Percentiles rank a stretch among this genome's conserved stretches.
These are phyloP conservation scores for Alsophila aescularia DNA, from an alignment of 2,888 invertebrate genomes.

Conservation along the genomic window DNA sequence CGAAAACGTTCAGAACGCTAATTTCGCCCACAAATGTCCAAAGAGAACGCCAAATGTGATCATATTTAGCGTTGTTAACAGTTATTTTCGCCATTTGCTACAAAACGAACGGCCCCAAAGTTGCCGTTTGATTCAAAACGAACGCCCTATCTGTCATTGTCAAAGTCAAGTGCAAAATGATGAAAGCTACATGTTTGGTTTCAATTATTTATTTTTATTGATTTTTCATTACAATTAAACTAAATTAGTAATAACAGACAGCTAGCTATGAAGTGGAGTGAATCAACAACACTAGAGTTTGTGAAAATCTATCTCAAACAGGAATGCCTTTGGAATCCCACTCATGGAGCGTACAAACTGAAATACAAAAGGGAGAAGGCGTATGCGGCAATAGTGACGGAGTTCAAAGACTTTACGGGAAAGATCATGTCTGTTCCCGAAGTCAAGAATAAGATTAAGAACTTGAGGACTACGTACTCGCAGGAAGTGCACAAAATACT, in stretches of 20 bases:
- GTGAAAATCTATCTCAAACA: slow-evolving; percentile 78
- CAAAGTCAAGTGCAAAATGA: too few species aligned
- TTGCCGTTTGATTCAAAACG: too few species aligned
- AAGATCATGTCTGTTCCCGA: slow-evolving; percentile 64
- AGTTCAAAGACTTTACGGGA: slow-evolving; percentile 61
- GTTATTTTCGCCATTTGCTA: too few species aligned
- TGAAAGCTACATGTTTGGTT: too few species aligned
- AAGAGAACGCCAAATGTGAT: too few species aligned
- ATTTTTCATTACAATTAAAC: neutral
- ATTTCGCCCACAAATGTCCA: too few species aligned
- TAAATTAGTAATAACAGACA: neutral
- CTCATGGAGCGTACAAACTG: slow-evolving; percentile 67
- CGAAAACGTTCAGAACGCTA: too few species aligned
- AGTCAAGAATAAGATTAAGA: slow-evolving; percentile 78
- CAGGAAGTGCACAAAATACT: slow-evolving; percentile 78
- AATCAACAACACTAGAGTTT: slow-evolving; percentile 73
- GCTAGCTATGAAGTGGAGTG: slow-evolving; percentile 78
- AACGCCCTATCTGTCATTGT: too few species aligned
- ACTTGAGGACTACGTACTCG: slow-evolving; percentile 74
- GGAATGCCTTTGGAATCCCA: slow-evolving; percentile 79
- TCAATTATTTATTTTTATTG: too few species aligned
- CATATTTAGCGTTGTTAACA: too few species aligned
- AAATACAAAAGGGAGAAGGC: slow-evolving; percentile 67
- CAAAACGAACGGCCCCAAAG: too few species aligned
- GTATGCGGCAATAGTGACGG: slow-evolving; percentile 58